Evolutionary conservation across 2,888 invertebrate species (phyloP), one percentile per base, ranked within the genome.

Genomic region (Campoplex capitator): DNA sequence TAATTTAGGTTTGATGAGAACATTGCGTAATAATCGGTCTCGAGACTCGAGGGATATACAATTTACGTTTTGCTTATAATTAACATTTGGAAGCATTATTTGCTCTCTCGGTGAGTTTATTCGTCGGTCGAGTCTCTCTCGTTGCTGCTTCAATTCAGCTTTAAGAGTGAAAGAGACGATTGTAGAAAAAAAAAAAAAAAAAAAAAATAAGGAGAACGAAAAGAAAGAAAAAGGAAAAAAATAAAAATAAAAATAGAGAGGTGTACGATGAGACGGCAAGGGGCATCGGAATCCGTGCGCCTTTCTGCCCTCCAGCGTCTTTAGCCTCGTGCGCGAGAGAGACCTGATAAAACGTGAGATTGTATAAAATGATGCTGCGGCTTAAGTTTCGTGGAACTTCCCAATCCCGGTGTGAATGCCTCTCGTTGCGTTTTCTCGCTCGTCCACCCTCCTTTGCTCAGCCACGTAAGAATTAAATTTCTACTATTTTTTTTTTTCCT

Each of bases 301-400:
- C 90, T 91, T 90, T 91, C 91, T 90, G 91, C 90, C 90, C 91
- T 88, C 87, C 87, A 90, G 91, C 90, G 83, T 84, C 83, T 62
- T 75, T 82, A 79, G 86, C 81, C 77, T 81, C 68, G 73, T 48
- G 38, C 74, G 73, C 38, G 38, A 70, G 84, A 67, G 58, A 58
- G 62, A 62, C 23, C 77, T 77, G 77, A 77, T 51, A 77, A 65
- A 83, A 74, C 86, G 78, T 70, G 76, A 76, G 83, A 51, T 70
- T 51, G 45, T 68, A 67, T 58, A n/a, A 76, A 54, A 76, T 48
- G 45, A 62, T 48, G 62, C 32, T 32, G 32, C 77, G 42, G 45
- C 45, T 70, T 71, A 42, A 62, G 71, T 78, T 78, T 73, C 77
- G 54, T 56, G 74, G 65, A 62, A 81, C 45, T 65, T 85, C 82